These are phyloP conservation scores for Lordiphosa fenestrarum DNA, from an alignment of 2,888 invertebrate genomes.

Conservation along the genomic window DNA sequence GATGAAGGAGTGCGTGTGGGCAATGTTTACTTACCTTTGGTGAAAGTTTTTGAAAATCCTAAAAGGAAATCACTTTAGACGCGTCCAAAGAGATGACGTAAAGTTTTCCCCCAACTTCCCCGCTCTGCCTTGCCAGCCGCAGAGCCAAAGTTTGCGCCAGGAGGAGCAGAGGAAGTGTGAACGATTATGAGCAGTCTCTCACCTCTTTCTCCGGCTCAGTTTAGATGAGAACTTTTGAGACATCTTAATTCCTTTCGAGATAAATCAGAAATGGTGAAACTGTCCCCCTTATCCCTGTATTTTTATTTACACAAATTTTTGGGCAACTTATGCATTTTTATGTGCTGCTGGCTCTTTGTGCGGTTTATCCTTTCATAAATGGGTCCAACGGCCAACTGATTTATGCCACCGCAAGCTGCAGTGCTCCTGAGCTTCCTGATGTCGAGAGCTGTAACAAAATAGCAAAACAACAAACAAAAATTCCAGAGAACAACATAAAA, in stretches of 20 bases:
- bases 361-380: constrained; percentile 76
- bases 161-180: constrained; percentile 48
- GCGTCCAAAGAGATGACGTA: constrained; percentile 59
- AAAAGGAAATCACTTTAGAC: constrained; percentile 78
- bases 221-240: constrained; percentile 73
- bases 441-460: constrained; percentile 48
- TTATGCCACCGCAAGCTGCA: constrained; percentile 73
- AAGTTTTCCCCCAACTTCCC: constrained; percentile 42
- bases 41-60: constrained; percentile 76
- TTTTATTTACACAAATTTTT: constrained; percentile 62
- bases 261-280: constrained; percentile 59
- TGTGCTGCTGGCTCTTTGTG: constrained; percentile 37
- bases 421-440: constrained; percentile 52
- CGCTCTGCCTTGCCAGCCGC: constrained; percentile 12
- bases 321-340: constrained; percentile 63
- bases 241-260: constrained; percentile 77
- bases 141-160: constrained; percentile 30
- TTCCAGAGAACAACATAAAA: constrained; percentile 77
- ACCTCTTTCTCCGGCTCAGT: constrained; percentile 18
- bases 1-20: constrained; percentile 4
- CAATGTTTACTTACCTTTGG: constrained; percentile 60
- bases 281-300: constrained; percentile 40
- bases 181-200: constrained; percentile 61
- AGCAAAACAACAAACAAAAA: constrained; percentile 73
- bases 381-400: constrained; percentile 69